These are phyloP conservation scores for Sebastes itinus DNA, from an alignment of 2,797 vertebrate species.

Conservation along the genomic window DNA sequence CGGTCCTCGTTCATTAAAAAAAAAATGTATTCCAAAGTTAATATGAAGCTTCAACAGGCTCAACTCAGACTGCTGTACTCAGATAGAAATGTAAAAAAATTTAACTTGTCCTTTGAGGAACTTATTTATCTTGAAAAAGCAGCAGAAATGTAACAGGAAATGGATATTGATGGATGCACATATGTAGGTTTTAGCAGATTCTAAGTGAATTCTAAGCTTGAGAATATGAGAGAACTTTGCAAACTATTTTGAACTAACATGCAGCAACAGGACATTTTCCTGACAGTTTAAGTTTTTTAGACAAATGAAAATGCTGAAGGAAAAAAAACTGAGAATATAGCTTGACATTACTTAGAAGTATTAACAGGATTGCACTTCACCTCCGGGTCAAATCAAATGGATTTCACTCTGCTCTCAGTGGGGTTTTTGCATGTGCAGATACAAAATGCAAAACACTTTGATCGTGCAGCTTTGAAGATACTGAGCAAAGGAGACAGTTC, in stretches of 20 bases:
- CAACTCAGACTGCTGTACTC: neutral
- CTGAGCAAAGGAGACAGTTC: neutral
- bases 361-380: neutral
- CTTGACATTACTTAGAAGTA: neutral
- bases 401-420: conserved; percentile 11
- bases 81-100: neutral
- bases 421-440: neutral
- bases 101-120: neutral
- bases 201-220: accelerated
- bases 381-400: conserved; percentile 16
- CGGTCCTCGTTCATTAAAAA: too few species aligned
- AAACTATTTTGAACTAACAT: too few species aligned
- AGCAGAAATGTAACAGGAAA: neutral
- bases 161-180: neutral
- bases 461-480: conserved; percentile 5
- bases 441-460: neutral
- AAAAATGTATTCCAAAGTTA: neutral
- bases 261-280: neutral
- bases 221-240: too few species aligned
- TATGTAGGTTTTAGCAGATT: too few species aligned
- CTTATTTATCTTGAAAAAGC: neutral
- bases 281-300: neutral
- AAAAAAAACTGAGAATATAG: neutral
- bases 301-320: neutral
- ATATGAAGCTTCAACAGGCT: neutral